A percentile compares a stretch with the other conserved stretches of the same genome.
Conservation (phyloP, 2,113 vertebrate genomes). For the Esox niger region DNA sequence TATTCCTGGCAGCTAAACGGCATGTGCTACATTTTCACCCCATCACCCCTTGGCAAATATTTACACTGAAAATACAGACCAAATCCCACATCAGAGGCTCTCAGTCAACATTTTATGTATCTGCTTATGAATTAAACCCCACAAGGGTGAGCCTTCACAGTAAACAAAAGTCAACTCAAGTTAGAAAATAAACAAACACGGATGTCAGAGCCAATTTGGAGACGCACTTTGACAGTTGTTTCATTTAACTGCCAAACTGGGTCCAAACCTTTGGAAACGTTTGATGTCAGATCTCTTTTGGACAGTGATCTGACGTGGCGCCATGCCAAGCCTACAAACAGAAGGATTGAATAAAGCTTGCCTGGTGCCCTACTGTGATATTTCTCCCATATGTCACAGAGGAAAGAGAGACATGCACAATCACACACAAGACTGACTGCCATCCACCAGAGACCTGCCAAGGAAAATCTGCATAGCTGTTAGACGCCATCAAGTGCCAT, state of each 20-base stretch:
- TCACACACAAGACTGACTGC: background rate
- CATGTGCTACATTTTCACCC: background rate
- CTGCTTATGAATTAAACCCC: background rate
- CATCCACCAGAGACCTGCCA: background rate
- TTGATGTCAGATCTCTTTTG: conserved; percentile 48
- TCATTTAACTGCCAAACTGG: conserved; percentile 37
- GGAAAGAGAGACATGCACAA: background rate
- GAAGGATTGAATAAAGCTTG: conserved; percentile 41
- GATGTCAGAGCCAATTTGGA: conserved; percentile 46
- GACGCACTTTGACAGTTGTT: conserved; percentile 28
- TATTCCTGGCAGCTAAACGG: background rate
- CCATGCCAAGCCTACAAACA: conserved; percentile 39
- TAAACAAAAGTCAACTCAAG: conserved; percentile 23
- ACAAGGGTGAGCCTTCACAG: background rate
- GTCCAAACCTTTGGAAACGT: conserved; percentile 30
- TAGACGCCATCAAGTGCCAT: background rate
- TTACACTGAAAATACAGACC: background rate
- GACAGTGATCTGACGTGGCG: conserved; percentile 39
- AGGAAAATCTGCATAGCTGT: background rate
- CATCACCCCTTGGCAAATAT: background rate
- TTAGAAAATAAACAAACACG: conserved; percentile 47
- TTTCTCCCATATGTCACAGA: conserved; percentile 40
- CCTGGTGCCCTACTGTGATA: conserved; percentile 35
- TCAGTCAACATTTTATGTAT: conserved; percentile 2
- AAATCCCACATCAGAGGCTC: background rate